phyloP scores from a whole-genome alignment of 2,797 vertebrate species.

The Spea hammondii region DNA sequence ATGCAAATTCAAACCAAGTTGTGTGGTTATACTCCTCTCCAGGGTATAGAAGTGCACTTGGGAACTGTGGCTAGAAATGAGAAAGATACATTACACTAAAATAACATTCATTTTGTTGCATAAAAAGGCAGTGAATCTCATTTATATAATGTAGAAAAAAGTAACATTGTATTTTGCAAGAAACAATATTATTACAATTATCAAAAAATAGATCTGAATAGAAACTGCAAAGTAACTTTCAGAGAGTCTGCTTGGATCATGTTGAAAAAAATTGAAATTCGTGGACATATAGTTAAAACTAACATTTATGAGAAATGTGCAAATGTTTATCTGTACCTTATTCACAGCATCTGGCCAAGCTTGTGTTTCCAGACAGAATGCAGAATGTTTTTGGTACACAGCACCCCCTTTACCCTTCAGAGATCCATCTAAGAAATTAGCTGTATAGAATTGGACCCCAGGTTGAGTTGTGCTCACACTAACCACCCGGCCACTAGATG shows the following conservation, averaged over 20 bases:
- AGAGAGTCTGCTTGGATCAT: not conserved
- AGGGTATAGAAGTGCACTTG: slow-evolving; percentile 74
- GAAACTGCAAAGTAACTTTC: not conserved
- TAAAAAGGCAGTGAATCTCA: no score
- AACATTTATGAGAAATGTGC: no score
- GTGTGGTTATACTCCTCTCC: slow-evolving; percentile 80
- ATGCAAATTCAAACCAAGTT: slow-evolving; percentile 74
- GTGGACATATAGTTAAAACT: not conserved
- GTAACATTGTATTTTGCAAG: no score
- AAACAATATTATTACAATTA: no score
- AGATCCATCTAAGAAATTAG: slow-evolving; percentile 87
- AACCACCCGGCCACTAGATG: slow-evolving; percentile 77
- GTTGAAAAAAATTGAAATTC: not conserved
- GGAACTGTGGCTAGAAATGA: slow-evolving; percentile 76
- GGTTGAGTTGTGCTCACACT: slow-evolving; percentile 87
- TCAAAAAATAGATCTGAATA: not conserved
- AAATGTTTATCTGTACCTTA: slow-evolving; percentile 71
- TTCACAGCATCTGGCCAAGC: slow-evolving; percentile 92
- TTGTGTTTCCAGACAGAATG: slow-evolving; percentile 93
- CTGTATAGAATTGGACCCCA: slow-evolving; percentile 92
- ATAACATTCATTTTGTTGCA: not conserved
- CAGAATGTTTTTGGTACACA: slow-evolving; percentile 80
- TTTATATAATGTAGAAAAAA: no score
- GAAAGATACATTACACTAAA: not conserved
- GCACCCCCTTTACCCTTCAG: slow-evolving; percentile 76